A percentile compares a stretch with the other conserved stretches of the same genome.
These are phyloP conservation scores for Cynocephalus volans DNA, from an alignment of 2,113 vertebrate species.

Conservation along the genomic window DNA sequence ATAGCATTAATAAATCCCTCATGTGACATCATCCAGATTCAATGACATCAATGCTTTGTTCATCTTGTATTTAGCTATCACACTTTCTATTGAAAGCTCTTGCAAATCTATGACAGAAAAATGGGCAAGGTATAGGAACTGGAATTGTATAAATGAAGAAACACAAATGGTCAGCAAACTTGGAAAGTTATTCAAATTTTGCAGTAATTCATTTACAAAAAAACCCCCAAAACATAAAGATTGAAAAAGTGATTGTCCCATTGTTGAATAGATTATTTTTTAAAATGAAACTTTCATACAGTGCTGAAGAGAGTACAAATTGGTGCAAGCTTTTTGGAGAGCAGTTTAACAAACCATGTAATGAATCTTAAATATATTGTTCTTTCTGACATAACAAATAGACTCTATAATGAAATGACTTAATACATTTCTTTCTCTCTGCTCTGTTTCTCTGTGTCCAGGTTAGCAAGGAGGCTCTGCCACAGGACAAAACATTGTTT, in stretches of 20 bases:
- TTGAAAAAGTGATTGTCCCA: not conserved
- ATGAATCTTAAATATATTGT: not conserved
- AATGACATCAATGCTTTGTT: constrained; percentile 35
- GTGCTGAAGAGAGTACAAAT: not conserved
- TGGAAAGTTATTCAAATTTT: not conserved
- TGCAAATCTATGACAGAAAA: constrained; percentile 24
- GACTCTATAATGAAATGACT: not conserved
- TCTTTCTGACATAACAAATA: not conserved
- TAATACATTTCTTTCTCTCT: not conserved
- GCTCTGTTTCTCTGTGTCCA: not conserved
- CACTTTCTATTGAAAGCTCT: constrained; percentile 46
- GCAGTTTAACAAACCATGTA: not conserved
- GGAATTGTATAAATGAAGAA: constrained; percentile 32
- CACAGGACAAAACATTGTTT: not conserved
- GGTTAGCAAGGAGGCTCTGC: not conserved
- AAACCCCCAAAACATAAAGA: not conserved
- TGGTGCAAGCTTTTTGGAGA: not conserved
- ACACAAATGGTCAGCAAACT: constrained; percentile 3
- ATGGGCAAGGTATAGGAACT: not conserved
- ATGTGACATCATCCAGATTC: not conserved
- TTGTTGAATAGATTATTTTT: not conserved
- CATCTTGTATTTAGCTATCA: constrained; percentile 20
- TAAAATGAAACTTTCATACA: not conserved
- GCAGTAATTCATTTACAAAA: constrained; percentile 12
- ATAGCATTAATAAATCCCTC: not conserved